Percentiles rank a stretch among this genome's conserved stretches.
These are phyloP conservation scores for Metalampra italica DNA, from an alignment of 2,888 invertebrate species.

Conservation along the genomic window DNA sequence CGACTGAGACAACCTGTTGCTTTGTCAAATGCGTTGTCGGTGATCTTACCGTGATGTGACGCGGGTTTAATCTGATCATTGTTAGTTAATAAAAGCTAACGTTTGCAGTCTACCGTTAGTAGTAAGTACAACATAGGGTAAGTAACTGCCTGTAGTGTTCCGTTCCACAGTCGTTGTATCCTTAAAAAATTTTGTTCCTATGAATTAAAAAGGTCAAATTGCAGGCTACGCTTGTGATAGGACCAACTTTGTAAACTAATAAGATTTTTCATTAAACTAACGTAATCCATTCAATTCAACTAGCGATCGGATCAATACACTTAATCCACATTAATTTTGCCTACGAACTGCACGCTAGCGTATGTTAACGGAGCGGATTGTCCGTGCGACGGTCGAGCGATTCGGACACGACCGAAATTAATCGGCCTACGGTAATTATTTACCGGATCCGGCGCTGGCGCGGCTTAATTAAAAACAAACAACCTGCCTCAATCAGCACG, in stretches of 20 bases:
- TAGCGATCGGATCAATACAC: background rate
- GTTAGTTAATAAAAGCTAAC: too few relatives aligned
- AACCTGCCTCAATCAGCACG: conserved; percentile 30
- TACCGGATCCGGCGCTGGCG: conserved; percentile 18
- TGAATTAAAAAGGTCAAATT: too few relatives aligned
- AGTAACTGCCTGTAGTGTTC: too few relatives aligned
- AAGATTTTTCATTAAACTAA: too few relatives aligned
- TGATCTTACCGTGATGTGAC: too few relatives aligned
- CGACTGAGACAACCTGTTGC: conserved; percentile 7
- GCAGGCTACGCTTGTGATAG: too few relatives aligned
- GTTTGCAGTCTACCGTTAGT: too few relatives aligned
- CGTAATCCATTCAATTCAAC: background rate
- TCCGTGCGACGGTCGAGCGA: conserved; percentile 13
- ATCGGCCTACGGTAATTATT: conserved; percentile 26
- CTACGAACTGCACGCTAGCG: background rate
- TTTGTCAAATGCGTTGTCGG: background rate
- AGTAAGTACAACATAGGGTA: too few relatives aligned
- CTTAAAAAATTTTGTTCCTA: too few relatives aligned
- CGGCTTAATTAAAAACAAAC: conserved; percentile 46
- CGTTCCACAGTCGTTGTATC: too few relatives aligned
- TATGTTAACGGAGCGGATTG: background rate
- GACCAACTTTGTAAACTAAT: background rate
- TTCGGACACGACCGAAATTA: conserved; percentile 15
- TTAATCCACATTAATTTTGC: background rate
- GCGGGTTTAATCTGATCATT: too few relatives aligned